A percentile compares a stretch with the other conserved stretches of the same genome.
Evolutionary conservation across 1,140 invertebrate genomes (phyloP).

Genomic region (Pseudobourletiella spinata): DNA sequence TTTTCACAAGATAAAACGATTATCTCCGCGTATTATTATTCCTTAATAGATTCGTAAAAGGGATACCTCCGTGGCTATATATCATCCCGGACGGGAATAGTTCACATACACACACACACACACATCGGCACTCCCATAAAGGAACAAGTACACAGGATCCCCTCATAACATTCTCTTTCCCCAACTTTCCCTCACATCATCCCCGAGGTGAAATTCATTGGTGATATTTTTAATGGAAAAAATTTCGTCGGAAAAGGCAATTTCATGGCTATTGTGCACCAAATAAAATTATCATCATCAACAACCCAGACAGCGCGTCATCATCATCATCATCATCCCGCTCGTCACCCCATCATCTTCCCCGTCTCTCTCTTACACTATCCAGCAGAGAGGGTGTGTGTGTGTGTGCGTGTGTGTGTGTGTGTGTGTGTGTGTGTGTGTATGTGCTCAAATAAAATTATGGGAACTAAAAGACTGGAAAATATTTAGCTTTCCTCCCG

Average conservation of each 20-base stretch:
- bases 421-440: too few species aligned
- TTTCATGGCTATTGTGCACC: too few species aligned
- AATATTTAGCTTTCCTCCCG: slow-evolving; percentile 1
- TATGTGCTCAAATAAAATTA: slow-evolving; percentile 7
- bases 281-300: too few species aligned
- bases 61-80: not conserved
- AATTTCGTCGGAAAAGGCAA: too few species aligned
- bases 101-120: too few species aligned
- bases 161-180: too few species aligned
- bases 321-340: too few species aligned
- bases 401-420: too few species aligned
- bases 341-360: too few species aligned
- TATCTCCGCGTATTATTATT: not conserved
- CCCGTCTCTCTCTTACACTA: not conserved
- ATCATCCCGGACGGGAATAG: not conserved
- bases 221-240: not conserved
- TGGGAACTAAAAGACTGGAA: slow-evolving; percentile 1
- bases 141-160: not conserved
- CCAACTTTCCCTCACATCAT: too few species aligned
- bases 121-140: too few species aligned
- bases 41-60: not conserved
- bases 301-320: too few species aligned
- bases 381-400: not conserved
- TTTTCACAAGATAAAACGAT: not conserved
- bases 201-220: not conserved